Evolutionary conservation across 2,113 vertebrate species (phyloP).

Genomic region (Mustela nigripes): DNA sequence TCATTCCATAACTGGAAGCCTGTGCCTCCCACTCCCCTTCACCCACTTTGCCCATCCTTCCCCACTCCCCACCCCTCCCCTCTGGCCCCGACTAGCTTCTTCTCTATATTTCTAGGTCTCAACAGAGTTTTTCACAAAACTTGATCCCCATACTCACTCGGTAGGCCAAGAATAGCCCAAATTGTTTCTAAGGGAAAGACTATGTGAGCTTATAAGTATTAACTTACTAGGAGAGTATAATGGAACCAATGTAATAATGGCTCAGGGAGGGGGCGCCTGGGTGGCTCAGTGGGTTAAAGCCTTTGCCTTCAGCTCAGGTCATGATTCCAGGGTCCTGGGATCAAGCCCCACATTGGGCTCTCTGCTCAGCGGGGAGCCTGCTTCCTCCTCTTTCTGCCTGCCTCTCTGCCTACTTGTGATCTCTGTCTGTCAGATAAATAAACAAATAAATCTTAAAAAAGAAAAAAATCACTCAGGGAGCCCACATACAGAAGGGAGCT

Average conservation of each 20-base stretch:
- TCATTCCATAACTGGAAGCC: not conserved
- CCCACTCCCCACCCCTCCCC: not conserved
- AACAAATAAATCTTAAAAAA: no score
- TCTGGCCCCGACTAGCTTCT: not conserved
- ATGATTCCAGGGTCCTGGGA: no score
- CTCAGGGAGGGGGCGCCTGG: not conserved
- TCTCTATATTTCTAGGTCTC: not conserved
- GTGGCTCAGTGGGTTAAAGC: no score
- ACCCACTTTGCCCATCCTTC: not conserved
- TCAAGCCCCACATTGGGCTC: no score
- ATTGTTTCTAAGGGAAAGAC: not conserved
- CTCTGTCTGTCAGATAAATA: no score
- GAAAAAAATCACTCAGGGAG: not conserved
- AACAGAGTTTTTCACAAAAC: not conserved
- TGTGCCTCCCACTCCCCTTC: not conserved
- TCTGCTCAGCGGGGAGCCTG: no score
- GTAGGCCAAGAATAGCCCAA: not conserved
- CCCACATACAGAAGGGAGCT: not conserved
- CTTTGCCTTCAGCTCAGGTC: no score
- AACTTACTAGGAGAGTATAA: conserved; percentile 18
- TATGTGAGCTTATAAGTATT: not conserved
- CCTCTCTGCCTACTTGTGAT: no score
- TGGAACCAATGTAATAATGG: not conserved
- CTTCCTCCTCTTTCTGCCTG: no score
- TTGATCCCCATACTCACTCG: conserved; percentile 26